Evolutionary conservation across 2,888 invertebrate genomes (phyloP).

Genomic region (Isotomurus palustris): DNA sequence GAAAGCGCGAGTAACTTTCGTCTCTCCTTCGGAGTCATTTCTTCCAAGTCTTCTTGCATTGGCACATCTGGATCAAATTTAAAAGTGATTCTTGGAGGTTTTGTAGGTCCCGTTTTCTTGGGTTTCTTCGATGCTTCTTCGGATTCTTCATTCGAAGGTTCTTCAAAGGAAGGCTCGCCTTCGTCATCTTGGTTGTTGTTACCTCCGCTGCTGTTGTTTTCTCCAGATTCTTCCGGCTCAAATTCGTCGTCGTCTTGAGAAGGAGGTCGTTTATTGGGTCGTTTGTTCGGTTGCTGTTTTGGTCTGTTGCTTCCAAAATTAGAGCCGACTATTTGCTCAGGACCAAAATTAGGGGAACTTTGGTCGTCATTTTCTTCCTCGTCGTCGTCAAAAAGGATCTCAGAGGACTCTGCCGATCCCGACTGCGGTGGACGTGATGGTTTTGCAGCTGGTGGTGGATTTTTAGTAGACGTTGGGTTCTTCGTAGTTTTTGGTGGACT

Average conservation of each 20-base stretch:
- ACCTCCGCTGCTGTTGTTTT: not conserved
- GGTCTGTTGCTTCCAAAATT: not conserved
- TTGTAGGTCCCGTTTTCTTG: not conserved
- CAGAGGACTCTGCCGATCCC: too few relatives aligned
- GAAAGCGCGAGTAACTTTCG: conserved; percentile 16
- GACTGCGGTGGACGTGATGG: not conserved
- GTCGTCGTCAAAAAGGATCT: conserved; percentile 18
- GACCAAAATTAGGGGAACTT: not conserved
- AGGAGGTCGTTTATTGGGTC: not conserved
- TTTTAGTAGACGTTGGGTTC: too few relatives aligned
- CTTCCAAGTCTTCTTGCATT: not conserved
- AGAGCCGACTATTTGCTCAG: not conserved
- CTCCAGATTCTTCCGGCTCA: conserved; percentile 1
- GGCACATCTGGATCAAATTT: conserved; percentile 16
- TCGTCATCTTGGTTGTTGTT: conserved; percentile 1
- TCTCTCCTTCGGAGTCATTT: conserved; percentile 15
- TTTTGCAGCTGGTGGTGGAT: not conserved
- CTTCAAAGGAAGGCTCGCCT: not conserved
- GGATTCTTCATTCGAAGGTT: not conserved
- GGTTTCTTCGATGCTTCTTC: conserved; percentile 9
- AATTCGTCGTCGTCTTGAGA: conserved; percentile 11
- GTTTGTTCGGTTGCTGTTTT: not conserved
- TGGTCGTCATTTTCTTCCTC: conserved; percentile 9
- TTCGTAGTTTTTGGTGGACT: too few relatives aligned
- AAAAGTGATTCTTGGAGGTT: conserved; percentile 10